A percentile compares a stretch with the other conserved stretches of the same genome.
Conservation (phyloP, 2,113 vertebrate species). For the Cyanoramphus novaezelandiae region DNA sequence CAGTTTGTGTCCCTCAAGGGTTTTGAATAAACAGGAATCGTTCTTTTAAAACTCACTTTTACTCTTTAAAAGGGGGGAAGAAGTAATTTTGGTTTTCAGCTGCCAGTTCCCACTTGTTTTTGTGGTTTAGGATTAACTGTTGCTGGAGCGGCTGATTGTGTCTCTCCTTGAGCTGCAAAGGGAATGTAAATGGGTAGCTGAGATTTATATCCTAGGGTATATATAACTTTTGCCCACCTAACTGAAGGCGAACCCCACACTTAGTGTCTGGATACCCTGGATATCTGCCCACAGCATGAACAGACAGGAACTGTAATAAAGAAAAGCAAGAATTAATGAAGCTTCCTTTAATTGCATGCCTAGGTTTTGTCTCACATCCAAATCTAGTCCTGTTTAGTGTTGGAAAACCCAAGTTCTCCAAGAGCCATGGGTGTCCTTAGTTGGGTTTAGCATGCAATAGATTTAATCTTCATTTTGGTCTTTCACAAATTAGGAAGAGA, state of each 20-base stretch:
- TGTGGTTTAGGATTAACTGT: neutral
- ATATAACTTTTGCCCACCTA: neutral
- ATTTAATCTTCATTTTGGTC: neutral
- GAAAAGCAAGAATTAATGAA: neutral
- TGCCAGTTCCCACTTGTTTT: neutral
- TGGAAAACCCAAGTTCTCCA: neutral
- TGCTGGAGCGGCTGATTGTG: neutral
- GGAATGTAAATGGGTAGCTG: neutral
- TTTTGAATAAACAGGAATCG: neutral
- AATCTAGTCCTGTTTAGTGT: neutral
- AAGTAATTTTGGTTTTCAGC: neutral
- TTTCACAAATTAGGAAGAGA: neutral
- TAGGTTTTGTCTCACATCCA: neutral
- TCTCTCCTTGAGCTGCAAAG: neutral
- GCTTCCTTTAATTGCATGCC: neutral
- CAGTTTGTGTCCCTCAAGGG: neutral
- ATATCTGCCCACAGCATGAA: neutral
- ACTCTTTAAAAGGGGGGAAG: neutral
- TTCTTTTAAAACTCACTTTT: conserved; percentile 3
- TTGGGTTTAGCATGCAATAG: neutral
- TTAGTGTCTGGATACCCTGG: neutral
- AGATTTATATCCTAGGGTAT: neutral
- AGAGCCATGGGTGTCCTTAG: neutral
- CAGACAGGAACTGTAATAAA: neutral
- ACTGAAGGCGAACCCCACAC: neutral